These are phyloP conservation scores for Chloroceryle amazona DNA, from an alignment of 2,797 vertebrate genomes.

Conservation along the genomic window DNA sequence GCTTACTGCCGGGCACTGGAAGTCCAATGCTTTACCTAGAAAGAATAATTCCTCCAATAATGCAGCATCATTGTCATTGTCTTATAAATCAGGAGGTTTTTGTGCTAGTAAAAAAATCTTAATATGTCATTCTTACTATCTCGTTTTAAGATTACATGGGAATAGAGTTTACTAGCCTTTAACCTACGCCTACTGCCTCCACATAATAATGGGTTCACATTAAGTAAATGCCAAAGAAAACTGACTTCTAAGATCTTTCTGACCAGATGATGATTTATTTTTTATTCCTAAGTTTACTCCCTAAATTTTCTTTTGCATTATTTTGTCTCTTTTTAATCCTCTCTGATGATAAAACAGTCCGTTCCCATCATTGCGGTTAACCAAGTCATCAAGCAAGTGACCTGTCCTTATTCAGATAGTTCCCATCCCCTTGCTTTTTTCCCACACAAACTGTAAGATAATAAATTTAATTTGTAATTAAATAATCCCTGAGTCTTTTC, in stretches of 20 bases:
- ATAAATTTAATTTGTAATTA: background rate
- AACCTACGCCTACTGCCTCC: conserved; percentile 27
- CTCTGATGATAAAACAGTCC: background rate
- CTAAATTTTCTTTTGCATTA: conserved; percentile 10
- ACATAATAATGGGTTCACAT: conserved; percentile 15
- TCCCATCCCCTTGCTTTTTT: conserved; percentile 7
- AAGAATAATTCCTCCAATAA: background rate
- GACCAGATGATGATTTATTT: conserved; percentile 24
- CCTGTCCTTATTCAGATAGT: background rate
- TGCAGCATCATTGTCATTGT: background rate
- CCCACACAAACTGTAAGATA: background rate
- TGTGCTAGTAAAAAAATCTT: background rate
- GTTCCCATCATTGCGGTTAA: conserved; percentile 32
- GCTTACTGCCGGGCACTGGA: background rate
- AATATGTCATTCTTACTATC: background rate
- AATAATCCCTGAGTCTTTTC: background rate
- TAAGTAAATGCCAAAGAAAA: conserved; percentile 62
- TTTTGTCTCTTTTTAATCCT: conserved; percentile 43
- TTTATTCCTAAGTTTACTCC: conserved; percentile 37
- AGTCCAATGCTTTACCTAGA: background rate
- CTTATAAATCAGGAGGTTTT: background rate
- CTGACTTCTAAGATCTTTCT: conserved; percentile 15
- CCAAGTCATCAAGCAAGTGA: background rate
- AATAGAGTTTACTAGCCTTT: conserved; percentile 21
- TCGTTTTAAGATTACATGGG: background rate